phyloP scores from a whole-genome alignment of 2,113 vertebrate species.

The Cranoglanis bouderius region DNA sequence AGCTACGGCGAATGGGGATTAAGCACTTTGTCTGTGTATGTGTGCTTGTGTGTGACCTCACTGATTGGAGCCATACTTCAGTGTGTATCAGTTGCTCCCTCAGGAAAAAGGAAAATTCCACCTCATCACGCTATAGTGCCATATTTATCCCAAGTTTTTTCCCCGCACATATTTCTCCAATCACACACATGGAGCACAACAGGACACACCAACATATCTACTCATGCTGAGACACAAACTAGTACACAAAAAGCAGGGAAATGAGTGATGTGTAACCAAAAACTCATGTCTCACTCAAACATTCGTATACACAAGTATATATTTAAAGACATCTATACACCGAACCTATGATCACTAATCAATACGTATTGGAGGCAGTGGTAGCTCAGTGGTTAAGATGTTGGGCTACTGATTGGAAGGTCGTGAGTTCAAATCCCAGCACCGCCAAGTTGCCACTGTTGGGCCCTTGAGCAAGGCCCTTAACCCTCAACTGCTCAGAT shows the following conservation, averaged over 20 bases:
- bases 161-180: neutral
- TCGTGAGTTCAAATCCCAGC: too few species aligned
- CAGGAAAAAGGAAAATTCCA: slow-evolving; percentile 47
- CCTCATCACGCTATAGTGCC: slow-evolving; percentile 22
- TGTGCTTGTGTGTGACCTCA: slow-evolving; percentile 24
- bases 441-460: too few species aligned
- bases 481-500: too few species aligned
- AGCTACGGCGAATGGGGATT: slow-evolving; percentile 54
- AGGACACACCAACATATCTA: neutral
- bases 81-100: slow-evolving; percentile 51
- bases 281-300: neutral
- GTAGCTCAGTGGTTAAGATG: too few species aligned
- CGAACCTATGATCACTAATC: neutral
- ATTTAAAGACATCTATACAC: neutral
- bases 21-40: slow-evolving; percentile 37
- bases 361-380: too few species aligned
- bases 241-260: neutral
- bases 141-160: neutral
- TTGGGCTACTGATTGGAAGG: too few species aligned
- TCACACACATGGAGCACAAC: neutral
- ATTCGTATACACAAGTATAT: neutral
- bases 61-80: slow-evolving; percentile 44
- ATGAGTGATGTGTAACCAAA: neutral
- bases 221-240: neutral
- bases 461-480: too few species aligned